A percentile compares a stretch with the other conserved stretches of the same genome.
phyloP scores from a whole-genome alignment of 2,888 invertebrate genomes.

The Cryptus viduatorius region DNA sequence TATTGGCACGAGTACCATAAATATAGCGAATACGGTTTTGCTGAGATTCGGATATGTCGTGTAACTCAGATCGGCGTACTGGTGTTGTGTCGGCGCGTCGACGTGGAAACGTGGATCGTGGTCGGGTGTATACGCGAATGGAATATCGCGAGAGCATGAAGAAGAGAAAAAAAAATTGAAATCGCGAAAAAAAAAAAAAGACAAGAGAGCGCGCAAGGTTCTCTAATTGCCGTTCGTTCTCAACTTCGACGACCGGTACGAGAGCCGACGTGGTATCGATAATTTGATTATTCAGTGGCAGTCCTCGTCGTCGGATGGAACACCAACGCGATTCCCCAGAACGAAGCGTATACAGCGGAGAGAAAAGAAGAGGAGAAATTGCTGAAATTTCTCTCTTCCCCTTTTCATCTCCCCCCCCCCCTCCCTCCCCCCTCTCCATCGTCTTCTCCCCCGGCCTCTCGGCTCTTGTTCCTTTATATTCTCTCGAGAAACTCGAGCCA shows the following conservation, averaged over 20 bases:
- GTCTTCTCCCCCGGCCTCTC: neutral
- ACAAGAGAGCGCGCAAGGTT: neutral
- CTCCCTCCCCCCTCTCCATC: neutral
- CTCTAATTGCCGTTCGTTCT: neutral
- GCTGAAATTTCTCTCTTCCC: constrained; percentile 49
- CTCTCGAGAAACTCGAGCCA: constrained; percentile 49
- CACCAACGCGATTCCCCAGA: constrained; percentile 1
- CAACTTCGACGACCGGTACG: neutral
- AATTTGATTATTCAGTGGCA: constrained; percentile 59
- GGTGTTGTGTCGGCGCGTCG: constrained; percentile 66
- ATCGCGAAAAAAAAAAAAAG: neutral
- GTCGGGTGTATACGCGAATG: neutral
- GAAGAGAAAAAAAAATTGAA: neutral
- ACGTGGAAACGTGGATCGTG: neutral
- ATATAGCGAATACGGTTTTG: constrained; percentile 98
- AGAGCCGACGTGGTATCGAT: constrained; percentile 35
- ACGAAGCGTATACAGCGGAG: neutral
- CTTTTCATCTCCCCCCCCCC: neutral
- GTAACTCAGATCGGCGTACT: constrained; percentile 97
- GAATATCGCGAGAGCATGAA: neutral
- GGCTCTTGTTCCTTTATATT: constrained; percentile 54
- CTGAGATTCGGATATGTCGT: constrained; percentile 97
- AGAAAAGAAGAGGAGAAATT: constrained; percentile 49
- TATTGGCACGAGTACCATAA: constrained; percentile 99
- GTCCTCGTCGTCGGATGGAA: constrained; percentile 28